Base-by-base conservation (phyloP, 2,113 vertebrate genomes). In the Lethenteron reissneri region DNA sequence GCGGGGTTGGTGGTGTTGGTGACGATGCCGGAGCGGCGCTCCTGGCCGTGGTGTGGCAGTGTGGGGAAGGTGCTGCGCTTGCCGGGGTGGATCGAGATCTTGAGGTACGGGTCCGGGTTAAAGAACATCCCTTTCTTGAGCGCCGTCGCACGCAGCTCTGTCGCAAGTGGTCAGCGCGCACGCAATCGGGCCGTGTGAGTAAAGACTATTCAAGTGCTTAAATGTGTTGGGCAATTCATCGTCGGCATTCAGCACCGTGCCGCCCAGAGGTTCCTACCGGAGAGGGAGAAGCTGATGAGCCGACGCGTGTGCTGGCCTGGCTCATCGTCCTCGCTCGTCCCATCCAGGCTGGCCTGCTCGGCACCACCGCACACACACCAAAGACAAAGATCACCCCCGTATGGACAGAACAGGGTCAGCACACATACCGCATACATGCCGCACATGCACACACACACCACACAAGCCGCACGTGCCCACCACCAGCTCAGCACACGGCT, bases 61-160 rank as follows among this genome's bases (percentile, higher is more conserved):
- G 86, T 88, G 3, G 92, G 94, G 78, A 96, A 97, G 79, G 89
- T 90, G 83, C 91, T 97, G 58, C 95, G 92, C 70, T 99, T 99
- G 60, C 94, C 92, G 9, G 94, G 94, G 78, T 95, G 90, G 75
- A 99, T 95, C 71, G 91, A 90, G 76, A 99, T 89, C 81, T 97
- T 99, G 80, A 99, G 82, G 74, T 99, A 99, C 21, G 94, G 94
- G 73, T 99, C 94, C 7, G 94, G 94, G 77, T 96, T 95, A 78
- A 99, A 99, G 81, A 99, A 99, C 94, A 99, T 97, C n/a, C 94
- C 94, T 77, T 97, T 99, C 84, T 97, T 99, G 79, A 99, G 78
- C 56, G 90, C 88, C 75, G 90, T 81, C 15, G 94, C 94, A 77
- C 95, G 90, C 74, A 97, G 82, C 79, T 92, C 94, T 99, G 75